Evolutionary conservation across 1,140 invertebrate species (phyloP), one percentile per base, ranked within the genome.

Genomic region (Cataglyphis hispanica): DNA sequence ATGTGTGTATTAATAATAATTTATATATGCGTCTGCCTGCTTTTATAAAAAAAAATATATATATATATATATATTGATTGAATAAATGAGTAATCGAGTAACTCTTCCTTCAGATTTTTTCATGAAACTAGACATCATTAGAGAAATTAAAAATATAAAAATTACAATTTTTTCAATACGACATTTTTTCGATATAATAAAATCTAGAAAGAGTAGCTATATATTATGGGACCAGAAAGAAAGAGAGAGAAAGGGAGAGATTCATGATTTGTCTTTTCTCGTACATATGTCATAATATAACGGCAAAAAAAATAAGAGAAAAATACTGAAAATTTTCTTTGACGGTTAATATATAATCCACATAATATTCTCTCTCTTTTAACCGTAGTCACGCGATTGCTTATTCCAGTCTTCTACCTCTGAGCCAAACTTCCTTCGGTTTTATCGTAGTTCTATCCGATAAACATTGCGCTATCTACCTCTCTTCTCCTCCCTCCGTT

Each of bases 1-100:
- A 83, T 58, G 67, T 22, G 78, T 83, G 72, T 83, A 83, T 83
- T 83, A 83, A 83, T 83, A 83, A 83, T 83, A 74, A 83, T 83
- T 61, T 53, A 58, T 43, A 69, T 22, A 50, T 27, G 31, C 27
- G 27, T 19, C 6, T 43, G 43, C 37, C 31, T 34, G 53, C 27
- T 13, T 31, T 5, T 43, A 43, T 60, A 40, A 50, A 50, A 50
- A 50, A 19, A 43, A 43, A 13, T n/a, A n/a, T n/a, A n/a, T n/a
- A n/a, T n/a, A n/a, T n/a, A 43, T 37, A 66, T 31, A 22, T 56
- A 46, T 16, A 60, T 56, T 60, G 53, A 61, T 83, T 25, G 69
- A 74, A 83, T 72, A 40, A 80, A 80, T 43, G n/a, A 37, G n/a
- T 67, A 43, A 78, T 78, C 43, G 76, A 80, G 76, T 80, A 80